Evolutionary conservation across 2,888 invertebrate genomes (phyloP).

Genomic region (Pseudococcus jackbeardsleyi): DNA sequence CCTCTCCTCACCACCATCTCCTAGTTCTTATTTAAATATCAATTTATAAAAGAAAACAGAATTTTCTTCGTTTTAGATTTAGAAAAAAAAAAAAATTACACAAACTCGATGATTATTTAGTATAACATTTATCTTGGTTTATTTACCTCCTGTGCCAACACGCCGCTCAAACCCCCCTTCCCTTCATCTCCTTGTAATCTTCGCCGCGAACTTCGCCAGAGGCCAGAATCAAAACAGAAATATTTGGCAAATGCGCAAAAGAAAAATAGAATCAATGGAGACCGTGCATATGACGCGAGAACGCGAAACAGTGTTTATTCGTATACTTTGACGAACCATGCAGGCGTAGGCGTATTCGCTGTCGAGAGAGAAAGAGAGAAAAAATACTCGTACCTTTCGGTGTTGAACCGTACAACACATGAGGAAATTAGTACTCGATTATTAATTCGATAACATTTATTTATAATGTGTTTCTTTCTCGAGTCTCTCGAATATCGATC

Average conservation of each 20-base stretch:
- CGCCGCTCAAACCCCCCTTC: neutral
- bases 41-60: neutral
- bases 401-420: neutral
- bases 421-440: slow-evolving; percentile 18
- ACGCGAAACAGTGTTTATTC: neutral
- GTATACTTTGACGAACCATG: neutral
- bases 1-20: too few relatives aligned
- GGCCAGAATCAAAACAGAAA: neutral
- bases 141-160: neutral
- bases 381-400: too few relatives aligned
- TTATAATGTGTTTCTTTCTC: neutral
- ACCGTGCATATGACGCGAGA: neutral
- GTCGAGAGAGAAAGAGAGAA: too few relatives aligned
- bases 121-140: slow-evolving; percentile 12
- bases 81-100: neutral
- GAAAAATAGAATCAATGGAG: neutral
- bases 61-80: neutral
- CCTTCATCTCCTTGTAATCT: neutral
- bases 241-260: slow-evolving; percentile 23
- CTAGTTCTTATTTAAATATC: neutral
- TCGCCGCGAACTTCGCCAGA: neutral
- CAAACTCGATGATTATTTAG: slow-evolving; percentile 8
- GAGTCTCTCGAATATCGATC: slow-evolving; percentile 7
- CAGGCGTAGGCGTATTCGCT: neutral
- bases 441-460: slow-evolving; percentile 2